These are phyloP conservation scores for Colletes collaris DNA, from an alignment of 2,888 invertebrate species.

Conservation along the genomic window DNA sequence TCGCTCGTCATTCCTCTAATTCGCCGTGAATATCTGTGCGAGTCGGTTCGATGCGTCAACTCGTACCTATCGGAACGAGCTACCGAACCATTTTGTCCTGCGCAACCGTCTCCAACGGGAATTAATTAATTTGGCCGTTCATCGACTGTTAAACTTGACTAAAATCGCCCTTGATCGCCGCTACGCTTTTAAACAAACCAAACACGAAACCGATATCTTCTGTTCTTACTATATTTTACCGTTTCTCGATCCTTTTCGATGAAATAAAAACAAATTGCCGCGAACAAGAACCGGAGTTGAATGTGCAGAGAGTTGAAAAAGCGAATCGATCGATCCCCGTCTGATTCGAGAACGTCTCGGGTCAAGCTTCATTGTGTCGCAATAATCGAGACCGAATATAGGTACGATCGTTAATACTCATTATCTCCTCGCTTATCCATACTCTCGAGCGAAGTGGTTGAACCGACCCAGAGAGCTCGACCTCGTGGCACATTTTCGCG, in stretches of 20 bases:
- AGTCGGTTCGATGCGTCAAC: neutral
- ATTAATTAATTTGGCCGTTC: neutral
- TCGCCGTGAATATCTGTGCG: constrained; percentile 48
- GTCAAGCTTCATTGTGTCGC: constrained; percentile 7
- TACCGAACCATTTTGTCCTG: neutral
- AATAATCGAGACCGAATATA: constrained; percentile 17
- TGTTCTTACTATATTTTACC: too few species aligned
- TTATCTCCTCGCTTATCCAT: constrained; percentile 9
- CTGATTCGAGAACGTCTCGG: neutral
- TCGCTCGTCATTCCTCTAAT: constrained; percentile 45
- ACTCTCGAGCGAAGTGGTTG: constrained; percentile 22
- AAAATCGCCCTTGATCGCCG: too few species aligned
- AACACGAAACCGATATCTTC: too few species aligned
- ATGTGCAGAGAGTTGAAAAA: too few species aligned
- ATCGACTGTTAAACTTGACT: neutral
- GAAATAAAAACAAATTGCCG: too few species aligned
- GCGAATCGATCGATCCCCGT: neutral
- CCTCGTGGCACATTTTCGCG: constrained; percentile 52
- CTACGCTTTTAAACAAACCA: too few species aligned
- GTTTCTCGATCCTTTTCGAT: too few species aligned
- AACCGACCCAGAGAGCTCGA: constrained; percentile 32
- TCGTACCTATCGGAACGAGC: constrained; percentile 5
- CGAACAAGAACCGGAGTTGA: too few species aligned
- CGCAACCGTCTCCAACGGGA: neutral
- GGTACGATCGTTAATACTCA: constrained; percentile 30